Conservation (phyloP, 2,888 invertebrate species). For the Drosophila quasianomalipes region DNA sequence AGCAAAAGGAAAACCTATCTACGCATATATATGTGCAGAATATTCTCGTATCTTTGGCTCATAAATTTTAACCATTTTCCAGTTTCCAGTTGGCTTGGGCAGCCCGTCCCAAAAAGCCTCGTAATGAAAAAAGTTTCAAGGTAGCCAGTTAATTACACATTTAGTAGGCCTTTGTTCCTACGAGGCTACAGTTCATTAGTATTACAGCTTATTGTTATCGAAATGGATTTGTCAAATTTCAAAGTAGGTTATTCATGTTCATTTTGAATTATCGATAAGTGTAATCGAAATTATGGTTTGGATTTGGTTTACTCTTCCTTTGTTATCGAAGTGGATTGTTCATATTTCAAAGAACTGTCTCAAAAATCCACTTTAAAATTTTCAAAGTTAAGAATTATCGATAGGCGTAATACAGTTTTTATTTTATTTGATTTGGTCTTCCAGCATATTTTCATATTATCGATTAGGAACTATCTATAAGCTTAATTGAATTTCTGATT, state of each 20-base stretch:
- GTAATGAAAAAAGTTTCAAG: slow-evolving; percentile 62
- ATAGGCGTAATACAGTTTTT: neutral
- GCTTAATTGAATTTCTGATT: neutral
- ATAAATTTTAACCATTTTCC: slow-evolving; percentile 70
- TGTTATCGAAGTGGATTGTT: neutral
- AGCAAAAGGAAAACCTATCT: slow-evolving; percentile 13
- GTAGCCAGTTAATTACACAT: slow-evolving; percentile 65
- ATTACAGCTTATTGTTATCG: slow-evolving; percentile 3
- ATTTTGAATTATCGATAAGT: neutral
- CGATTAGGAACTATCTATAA: neutral
- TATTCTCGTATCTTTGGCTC: slow-evolving; percentile 66
- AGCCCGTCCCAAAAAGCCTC: slow-evolving; percentile 12
- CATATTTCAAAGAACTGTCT: neutral
- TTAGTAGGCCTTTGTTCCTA: slow-evolving; percentile 10
- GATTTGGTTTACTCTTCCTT: neutral
- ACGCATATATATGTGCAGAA: slow-evolving; percentile 24
- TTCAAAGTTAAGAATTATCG: neutral
- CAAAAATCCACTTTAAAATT: too few species aligned
- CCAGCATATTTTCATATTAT: neutral
- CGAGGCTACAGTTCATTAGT: slow-evolving; percentile 26
- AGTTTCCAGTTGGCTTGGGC: slow-evolving; percentile 13
- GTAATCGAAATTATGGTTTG: neutral
- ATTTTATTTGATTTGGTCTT: neutral
- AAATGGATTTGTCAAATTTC: neutral
- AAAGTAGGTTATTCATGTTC: neutral